Base-by-base conservation (phyloP, 2,888 invertebrate species). In the Drosophila yooni region DNA sequence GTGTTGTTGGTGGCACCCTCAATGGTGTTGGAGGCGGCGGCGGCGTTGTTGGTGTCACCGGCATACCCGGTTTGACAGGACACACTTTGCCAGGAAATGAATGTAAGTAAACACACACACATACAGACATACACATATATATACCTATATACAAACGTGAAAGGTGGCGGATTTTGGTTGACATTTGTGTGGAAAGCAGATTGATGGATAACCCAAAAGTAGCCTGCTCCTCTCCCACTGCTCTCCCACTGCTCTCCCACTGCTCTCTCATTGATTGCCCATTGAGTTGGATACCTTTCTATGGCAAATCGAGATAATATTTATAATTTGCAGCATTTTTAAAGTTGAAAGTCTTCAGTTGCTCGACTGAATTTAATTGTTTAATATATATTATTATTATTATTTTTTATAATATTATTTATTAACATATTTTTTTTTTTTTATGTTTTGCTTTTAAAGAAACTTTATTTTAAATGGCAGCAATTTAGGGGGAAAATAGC, bases 41-140 rank as follows among this genome's bases (percentile, higher is more conserved):
- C 48, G 81, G 81, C 15, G 70, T 70, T 62, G 81, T 81, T 54
- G 79, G 73, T 63, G 84, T 86, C 51, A 88, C 86, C 63, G 90
- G 89, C 75, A 89, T 91, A 34, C 94, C 95, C 53, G 95, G 95
- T 85, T 93, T 94, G 34, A 94, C 95, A 29, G 94, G 94, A 74
- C 95, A 95, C 88, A 96, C 96, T 91, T 95, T 96, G 92, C 96
- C 96, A 88, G 96, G 96, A 92, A 95, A 95, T 89, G 96, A 97
- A 94, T 96, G 96, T 96, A 94, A 96, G 96, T 95, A 89, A 74
- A 70, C 56, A 66, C 38, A 76, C 29, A 62, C 54, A 64, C 21
- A 72, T 29, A 34, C 18, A 65, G 2, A 31, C 36, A 15, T n/a
- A 46, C 36, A 33, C 27, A 50, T 10, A 40, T 13, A 38, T 21